Base-by-base conservation (phyloP, 1,140 invertebrate species). In the Cydia splendana region DNA sequence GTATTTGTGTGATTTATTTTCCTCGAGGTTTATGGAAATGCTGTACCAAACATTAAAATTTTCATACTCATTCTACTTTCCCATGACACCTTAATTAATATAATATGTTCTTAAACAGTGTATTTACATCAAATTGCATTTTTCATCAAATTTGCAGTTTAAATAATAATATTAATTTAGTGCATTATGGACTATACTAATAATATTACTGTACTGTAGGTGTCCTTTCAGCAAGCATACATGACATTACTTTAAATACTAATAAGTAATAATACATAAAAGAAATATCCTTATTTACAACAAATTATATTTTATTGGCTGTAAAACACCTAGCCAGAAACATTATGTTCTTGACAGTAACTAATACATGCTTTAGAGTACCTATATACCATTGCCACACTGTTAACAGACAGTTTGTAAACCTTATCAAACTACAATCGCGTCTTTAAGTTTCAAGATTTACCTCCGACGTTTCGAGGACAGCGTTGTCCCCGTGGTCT, bases 321-420 rank as follows among this genome's bases (percentile, higher is more conserved):
- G 57, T 62, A 62, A 62, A 62, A 62, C 57, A 62, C 18, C 6
- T 62, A 24, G 57, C 53, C 53, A 18, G n/a, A 57, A n/a, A 57
- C 18, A 57, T 4, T 18, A 48, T 12, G 12, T 48, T 42, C 9
- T 48, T 48, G 45, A 48, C 45, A 48, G 13, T 15, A 48, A 48
- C 45, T 48, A 48, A 48, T 62, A 24, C 20, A 62, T 24, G 15
- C 51, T n/a, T 62, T 62, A 62, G 51, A 53, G 5, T 18, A 62
- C 0, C 2, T 24, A 24, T 24, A 24, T 24, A 24, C 24, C 24
- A 24, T 24, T 24, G 24, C 2, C 24, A 24, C 24, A 24, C 24
- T 1, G 24, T 24, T 24, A 24, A 24, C 24, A 1, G 24, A 24
- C 24, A 24, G 24, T 24, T 24, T 24, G 24, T 24, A 24, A 24